These are phyloP conservation scores for Villa cingulata DNA, from an alignment of 2,888 invertebrate genomes.

Conservation along the genomic window DNA sequence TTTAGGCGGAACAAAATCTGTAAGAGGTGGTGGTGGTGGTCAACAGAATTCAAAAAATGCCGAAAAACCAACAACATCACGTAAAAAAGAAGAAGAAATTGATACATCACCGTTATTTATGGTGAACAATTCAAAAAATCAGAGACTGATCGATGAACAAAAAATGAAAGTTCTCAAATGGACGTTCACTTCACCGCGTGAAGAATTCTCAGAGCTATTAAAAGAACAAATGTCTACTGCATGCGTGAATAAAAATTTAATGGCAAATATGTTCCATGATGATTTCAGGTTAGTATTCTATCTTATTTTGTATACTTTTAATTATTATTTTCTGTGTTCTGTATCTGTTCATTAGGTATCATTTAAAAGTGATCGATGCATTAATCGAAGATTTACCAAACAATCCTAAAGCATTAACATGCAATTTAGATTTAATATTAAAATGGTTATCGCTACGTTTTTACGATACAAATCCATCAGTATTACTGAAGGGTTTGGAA, in stretches of 20 bases:
- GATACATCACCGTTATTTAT: conserved; percentile 67
- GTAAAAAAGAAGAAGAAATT: conserved; percentile 75
- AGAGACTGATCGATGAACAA: conserved; percentile 86
- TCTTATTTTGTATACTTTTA: not conserved
- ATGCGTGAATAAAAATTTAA: conserved; percentile 72
- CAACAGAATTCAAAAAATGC: conserved; percentile 7
- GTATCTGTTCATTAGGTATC: too few relatives aligned
- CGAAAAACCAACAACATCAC: conserved; percentile 35
- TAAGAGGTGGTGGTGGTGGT: conserved; percentile 3
- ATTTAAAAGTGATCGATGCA: conserved; percentile 87
- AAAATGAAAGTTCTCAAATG: conserved; percentile 85
- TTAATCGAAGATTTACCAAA: conserved; percentile 68
- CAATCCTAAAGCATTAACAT: conserved; percentile 66
- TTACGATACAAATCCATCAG: conserved; percentile 97
- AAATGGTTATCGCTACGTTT: conserved; percentile 95
- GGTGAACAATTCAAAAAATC: conserved; percentile 77
- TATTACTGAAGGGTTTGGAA: conserved; percentile 87
- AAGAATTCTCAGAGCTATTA: conserved; percentile 86
- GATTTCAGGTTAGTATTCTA: conserved; percentile 57
- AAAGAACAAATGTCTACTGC: conserved; percentile 82
- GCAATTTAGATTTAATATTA: conserved; percentile 86
- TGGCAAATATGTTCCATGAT: conserved; percentile 84
- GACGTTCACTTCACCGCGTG: conserved; percentile 87
- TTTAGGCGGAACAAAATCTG: conserved; percentile 18
- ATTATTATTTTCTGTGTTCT: too few relatives aligned